Base-by-base conservation (phyloP, 2,113 vertebrate species). In the Edolisoma coerulescens region DNA sequence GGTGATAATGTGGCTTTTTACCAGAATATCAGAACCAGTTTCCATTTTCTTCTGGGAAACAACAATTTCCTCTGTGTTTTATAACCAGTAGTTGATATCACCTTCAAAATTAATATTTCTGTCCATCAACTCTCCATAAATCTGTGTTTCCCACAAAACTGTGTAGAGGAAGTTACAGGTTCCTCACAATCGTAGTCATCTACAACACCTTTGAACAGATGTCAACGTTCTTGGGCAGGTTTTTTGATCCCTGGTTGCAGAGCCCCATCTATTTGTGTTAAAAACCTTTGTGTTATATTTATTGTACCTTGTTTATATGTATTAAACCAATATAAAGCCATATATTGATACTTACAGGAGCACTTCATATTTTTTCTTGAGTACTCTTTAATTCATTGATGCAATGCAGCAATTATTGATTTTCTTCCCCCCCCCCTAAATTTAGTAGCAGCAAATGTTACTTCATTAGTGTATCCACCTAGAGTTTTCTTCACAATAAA, bases 371-470 rank as follows among this genome's bases (percentile, higher is more conserved):
- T 92, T 87, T 83, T 82, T 33, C 79, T n/a, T 30, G 42, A 74
- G 6, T 33, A 14, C 35, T 87, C 64, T 86, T 90, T 77, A 89
- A 81, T 74, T 81, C 69, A 63, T 24, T 42, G 71, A 61, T 41
- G 69, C 39, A 75, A 52, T 22, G 39, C 80, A 90, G 59, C 37
- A 49, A 50, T 74, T 91, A 67, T 60, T 83, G 79, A 60, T 64
- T 75, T 61, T 24, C 26, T 44, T 21, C 8, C 11, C 1, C 7
- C 16, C 39, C 6, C 7, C 39, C 16, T 50, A 84, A 83, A 84
- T 95, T 77, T 74, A 92, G 50, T 11, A 61, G 44, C 41, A 89
- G 68, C 32, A 91, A 88, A 90, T 12, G 32, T 89, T 86, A 44
- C 37, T 76, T 92, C 76, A 65, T 89, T 93, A 59, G 5, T 16